These are phyloP conservation scores for Temnothorax longispinosus DNA, from an alignment of 1,140 invertebrate species.

Conservation along the genomic window DNA sequence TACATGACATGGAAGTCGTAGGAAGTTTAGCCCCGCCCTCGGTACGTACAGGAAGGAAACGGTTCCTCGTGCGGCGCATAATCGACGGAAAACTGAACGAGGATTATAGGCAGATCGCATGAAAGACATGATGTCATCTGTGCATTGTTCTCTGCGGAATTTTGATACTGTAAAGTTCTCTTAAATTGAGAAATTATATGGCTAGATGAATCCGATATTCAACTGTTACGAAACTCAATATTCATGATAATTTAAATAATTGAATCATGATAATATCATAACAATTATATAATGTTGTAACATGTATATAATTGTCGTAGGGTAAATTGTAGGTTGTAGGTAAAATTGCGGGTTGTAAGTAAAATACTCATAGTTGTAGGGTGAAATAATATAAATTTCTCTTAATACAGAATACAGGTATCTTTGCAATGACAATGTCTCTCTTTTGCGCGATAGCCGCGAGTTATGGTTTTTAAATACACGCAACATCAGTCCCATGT, in stretches of 20 bases:
- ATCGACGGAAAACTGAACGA: conserved; percentile 26
- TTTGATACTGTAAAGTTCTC: neutral
- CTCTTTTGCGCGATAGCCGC: neutral
- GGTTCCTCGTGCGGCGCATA: conserved; percentile 13
- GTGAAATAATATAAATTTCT: neutral
- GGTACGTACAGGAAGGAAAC: conserved; percentile 26
- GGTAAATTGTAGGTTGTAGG: too few species aligned
- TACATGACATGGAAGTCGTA: conserved; percentile 25
- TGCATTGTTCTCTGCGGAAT: neutral
- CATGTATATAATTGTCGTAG: too few species aligned
- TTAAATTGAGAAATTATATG: neutral
- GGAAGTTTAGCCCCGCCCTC: conserved; percentile 17
- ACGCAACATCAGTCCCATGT: neutral
- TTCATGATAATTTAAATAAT: neutral
- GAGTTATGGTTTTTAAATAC: neutral
- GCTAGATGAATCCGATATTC: neutral
- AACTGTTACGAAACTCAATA: neutral
- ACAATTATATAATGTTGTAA: neutral
- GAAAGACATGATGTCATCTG: neutral
- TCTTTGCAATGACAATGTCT: neutral
- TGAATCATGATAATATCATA: neutral
- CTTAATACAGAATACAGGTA: neutral
- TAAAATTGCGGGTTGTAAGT: too few species aligned
- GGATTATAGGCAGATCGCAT: neutral
- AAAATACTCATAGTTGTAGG: neutral